Evolutionary conservation across 2,888 invertebrate species (phyloP).

Genomic region (Cheilosia grossa): DNA sequence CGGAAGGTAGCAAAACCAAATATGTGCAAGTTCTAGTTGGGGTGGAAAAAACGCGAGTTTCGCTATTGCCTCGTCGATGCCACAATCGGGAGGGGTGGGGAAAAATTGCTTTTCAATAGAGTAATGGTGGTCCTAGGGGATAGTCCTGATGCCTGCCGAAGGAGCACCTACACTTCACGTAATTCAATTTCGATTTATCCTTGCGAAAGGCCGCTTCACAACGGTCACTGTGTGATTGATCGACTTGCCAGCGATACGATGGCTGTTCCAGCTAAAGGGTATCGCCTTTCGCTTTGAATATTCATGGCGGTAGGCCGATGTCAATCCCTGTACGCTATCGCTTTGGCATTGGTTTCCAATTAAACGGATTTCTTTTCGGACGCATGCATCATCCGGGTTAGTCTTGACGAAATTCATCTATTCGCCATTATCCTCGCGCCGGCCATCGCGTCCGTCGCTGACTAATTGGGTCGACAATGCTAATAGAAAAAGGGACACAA

Average conservation of each 20-base stretch:
- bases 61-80: constrained; percentile 1
- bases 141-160: constrained; percentile 13
- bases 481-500: constrained; percentile 40
- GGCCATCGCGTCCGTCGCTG: too few relatives aligned
- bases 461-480: constrained; percentile 56
- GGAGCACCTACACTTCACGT: constrained; percentile 6
- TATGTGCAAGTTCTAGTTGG: constrained; percentile 1
- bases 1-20: constrained; percentile 21
- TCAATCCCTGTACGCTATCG: constrained; percentile 35
- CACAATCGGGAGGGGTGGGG: not conserved
- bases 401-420: constrained; percentile 36
- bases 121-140: constrained; percentile 8
- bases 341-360: constrained; percentile 67
- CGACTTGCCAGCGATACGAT: constrained; percentile 39
- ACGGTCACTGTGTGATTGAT: constrained; percentile 54
- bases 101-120: constrained; percentile 60
- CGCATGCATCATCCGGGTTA: constrained; percentile 26
- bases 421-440: constrained; percentile 26
- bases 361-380: constrained; percentile 65
- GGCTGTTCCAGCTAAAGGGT: constrained; percentile 41
- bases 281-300: constrained; percentile 72
- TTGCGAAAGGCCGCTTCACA: constrained; percentile 24
- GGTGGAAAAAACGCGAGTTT: constrained; percentile 16
- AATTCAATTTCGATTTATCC: constrained; percentile 66
- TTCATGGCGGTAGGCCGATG: constrained; percentile 49